Evolutionary conservation across 2,888 invertebrate species (phyloP), one percentile per base, ranked within the genome.

Genomic region (Oasisia sp.): DNA sequence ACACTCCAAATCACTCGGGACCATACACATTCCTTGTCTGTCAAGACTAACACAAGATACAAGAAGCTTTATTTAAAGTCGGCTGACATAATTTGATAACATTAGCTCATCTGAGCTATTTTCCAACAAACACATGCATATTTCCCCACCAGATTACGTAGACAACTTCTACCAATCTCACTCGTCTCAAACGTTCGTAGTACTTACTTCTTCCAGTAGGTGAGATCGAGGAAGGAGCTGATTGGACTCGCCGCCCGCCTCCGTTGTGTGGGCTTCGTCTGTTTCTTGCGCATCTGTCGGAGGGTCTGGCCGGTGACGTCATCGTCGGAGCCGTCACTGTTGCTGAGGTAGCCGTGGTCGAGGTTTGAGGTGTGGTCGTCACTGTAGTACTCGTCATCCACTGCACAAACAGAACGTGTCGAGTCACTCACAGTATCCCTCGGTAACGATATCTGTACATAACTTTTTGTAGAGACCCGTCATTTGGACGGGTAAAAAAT

Each of bases 141-240:
- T 11, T 32, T 38, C 19, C 32, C 44, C 32, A n/a, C 7, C 44
- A n/a, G 32, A 91, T n/a, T 8, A 91, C 27, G 44, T 4, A 91
- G 14, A 19, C 32, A 91, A 91, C 44, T 91, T 38, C 19, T 19
- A 44, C 32, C 12, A 5, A 32, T 32, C 19, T 38, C 19, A n/a
- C 27, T 44, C 12, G 4, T 38, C 14, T 45, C 32, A 0, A 32
- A 5, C 45, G 7, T n/a, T 58, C 4, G 32, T 89, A 44, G 32
- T 74, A 74, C 96, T 96, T 97, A 97, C 97, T 97, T 97, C 96
- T 97, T 97, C 97, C 97, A 98, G 95, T 97, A 97, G 91, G 97
- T 97, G 96, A 97, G 96, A 96, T 97, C 97, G 93, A 97, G 97
- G 95, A 97, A 97, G 92, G 96, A 95, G 93, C 96, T 96, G 93